Conservation (phyloP, 2,888 invertebrate genomes). For the Netelia inedita region DNA sequence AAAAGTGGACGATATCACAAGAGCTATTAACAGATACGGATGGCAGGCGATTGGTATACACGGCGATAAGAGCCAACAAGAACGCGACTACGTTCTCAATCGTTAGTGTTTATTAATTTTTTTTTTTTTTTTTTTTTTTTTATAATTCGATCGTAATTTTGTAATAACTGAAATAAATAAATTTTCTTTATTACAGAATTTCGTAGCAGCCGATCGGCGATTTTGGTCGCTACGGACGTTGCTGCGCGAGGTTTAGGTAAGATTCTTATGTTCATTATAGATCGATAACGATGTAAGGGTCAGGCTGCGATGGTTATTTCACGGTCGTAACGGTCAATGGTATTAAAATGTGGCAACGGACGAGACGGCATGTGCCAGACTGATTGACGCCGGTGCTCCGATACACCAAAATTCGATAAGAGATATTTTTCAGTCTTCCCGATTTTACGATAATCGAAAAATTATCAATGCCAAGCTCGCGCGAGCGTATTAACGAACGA, state of each 20-base stretch:
- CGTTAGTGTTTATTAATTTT: slow-evolving; percentile 78
- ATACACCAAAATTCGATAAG: slow-evolving; percentile 52
- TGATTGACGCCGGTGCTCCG: slow-evolving; percentile 82
- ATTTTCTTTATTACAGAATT: slow-evolving; percentile 84
- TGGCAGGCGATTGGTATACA: slow-evolving; percentile 88
- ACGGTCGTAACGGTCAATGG: slow-evolving; percentile 78
- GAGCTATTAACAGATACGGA: slow-evolving; percentile 87
- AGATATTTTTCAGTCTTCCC: slow-evolving; percentile 35
- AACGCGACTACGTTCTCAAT: slow-evolving; percentile 88
- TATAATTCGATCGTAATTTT: not conserved
- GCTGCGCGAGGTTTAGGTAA: slow-evolving; percentile 88
- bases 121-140: slow-evolving; percentile 42
- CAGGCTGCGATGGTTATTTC: slow-evolving; percentile 85
- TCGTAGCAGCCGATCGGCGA: slow-evolving; percentile 86
- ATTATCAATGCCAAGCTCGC: not conserved
- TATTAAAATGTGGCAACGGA: slow-evolving; percentile 83
- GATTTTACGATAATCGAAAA: slow-evolving; percentile 18
- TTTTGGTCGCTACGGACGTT: slow-evolving; percentile 89
- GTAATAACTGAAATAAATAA: not conserved
- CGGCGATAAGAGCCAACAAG: slow-evolving; percentile 89
- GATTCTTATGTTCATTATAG: slow-evolving; percentile 72
- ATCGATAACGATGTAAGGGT: slow-evolving; percentile 83
- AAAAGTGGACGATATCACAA: slow-evolving; percentile 89
- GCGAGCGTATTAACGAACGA: not conserved
- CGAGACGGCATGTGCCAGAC: slow-evolving; percentile 85